Evolutionary conservation across 2,888 invertebrate species (phyloP), one percentile per base, ranked within the genome.

Genomic region (Pemphredon lugubris): DNA sequence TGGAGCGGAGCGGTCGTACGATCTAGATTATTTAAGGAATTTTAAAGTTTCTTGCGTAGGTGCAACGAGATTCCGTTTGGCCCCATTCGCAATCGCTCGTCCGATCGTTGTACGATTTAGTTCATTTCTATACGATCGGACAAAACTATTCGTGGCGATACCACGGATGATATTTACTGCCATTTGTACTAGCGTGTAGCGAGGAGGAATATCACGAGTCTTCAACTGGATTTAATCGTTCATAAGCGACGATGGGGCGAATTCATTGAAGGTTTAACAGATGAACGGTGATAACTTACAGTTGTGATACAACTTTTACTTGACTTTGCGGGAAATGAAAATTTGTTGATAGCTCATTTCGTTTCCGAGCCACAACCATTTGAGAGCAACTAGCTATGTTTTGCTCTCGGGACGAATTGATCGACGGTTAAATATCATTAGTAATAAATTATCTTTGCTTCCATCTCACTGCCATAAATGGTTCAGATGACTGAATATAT

Each of bases 381-480:
- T 34, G 45, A 68, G 48, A 71, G 30, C 37, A 57, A 55, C 13
- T 68, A 75, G 53, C 50, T 44, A 60, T 42, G 42, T 66, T 23
- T 61, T 45, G 63, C 39, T 42, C 75, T 75, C 51, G 72, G 72
- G 73, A 72, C 58, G 47, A 55, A 59, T 34, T 60, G 77, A 75
- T 71, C 67, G 73, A 61, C 69, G 58, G 50, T 64, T 68, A 65
- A 68, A 69, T 65, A 77, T 48, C 47, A 45, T 64, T 63, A 42
- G 58, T 55, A 34, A 58, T n/a, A n/a, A n/a, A n/a, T 68, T 71
- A 72, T 71, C 44, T 73, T 73, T 65, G 75, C 83, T 84, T 84
- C 82, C 80, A 79, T 77, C 69, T 84, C 83, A 86, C 87, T 87
- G 85, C 86, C 84, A 83, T 59, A 74, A 60, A 65, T 61, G 66